Evolutionary conservation across 23 tunicate genomes (phyloP).

Genomic region (Trididemnum miniatum): DNA sequence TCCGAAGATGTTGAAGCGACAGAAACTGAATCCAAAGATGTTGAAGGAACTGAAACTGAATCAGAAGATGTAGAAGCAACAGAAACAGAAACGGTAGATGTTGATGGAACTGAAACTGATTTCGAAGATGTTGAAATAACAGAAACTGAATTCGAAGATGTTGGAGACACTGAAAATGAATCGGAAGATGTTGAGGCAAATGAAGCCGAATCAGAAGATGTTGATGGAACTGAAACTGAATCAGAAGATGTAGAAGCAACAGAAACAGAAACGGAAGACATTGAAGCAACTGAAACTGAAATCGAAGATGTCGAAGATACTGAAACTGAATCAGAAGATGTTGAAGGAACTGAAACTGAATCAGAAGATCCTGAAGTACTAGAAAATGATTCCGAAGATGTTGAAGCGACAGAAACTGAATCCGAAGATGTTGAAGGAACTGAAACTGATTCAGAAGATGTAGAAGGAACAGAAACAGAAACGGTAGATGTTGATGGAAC

Average conservation of each 20-base stretch:
- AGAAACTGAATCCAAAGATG: too few species aligned
- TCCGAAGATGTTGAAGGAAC: neutral
- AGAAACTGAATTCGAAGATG: neutral
- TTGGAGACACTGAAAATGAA: neutral
- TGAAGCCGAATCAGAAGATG: conserved; percentile 7
- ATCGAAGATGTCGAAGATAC: neutral
- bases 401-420: neutral
- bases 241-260: conserved; percentile 4
- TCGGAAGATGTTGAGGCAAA: conserved; percentile 4
- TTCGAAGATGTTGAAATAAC: neutral
- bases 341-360: neutral
- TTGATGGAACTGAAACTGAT: conserved; percentile 5
- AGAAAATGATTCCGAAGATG: neutral
- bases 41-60: too few species aligned
- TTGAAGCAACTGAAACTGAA: neutral
- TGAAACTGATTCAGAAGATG: neutral
- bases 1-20: conserved; percentile 4
- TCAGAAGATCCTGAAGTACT: neutral
- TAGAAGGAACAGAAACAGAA: neutral
- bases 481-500: neutral
- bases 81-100: neutral
- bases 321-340: neutral
- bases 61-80: neutral
- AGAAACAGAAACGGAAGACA: too few species aligned
- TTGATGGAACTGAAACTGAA: conserved; percentile 5